Base-by-base conservation (phyloP, 2,888 invertebrate genomes). In the Drosophila bunnanda region DNA sequence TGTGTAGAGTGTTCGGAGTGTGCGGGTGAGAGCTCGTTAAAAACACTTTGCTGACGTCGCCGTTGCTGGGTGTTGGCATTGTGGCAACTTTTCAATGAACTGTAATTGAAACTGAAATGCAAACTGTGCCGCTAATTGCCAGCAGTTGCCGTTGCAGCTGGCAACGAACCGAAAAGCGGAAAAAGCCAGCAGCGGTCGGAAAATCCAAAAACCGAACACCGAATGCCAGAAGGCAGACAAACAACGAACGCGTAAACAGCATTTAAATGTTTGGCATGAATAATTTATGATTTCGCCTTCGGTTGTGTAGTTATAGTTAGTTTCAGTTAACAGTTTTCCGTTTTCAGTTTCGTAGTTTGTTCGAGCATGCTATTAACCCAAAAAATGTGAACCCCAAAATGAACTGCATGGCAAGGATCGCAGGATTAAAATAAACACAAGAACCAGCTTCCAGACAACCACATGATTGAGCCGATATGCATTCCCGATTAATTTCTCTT, bases 61-160 rank as follows among this genome's bases (percentile, higher is more conserved):
- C 52, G 67, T 44, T 57, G 70, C 66, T 61, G 76, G 76, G 78
- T 71, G 82, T 75, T 60, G 71, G 53, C 82, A 82, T 85, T 87
- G 85, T 85, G 76, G 77, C 77, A 88, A 88, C 75, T 79, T 85
- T 75, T 67, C 79, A 75, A 89, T 88, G 86, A 86, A 88, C 79
- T 86, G 86, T 88, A 89, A 85, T 85, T 88, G 85, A 85, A 89
- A 87, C 76, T 76, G 82, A 87, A 85, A 89, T 76, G 68, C 68
- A 79, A 75, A 79, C 86, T 82, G 73, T 59, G 76, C 59, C 86
- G 82, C 88, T 85, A 85, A 85, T 85, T 89, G 88, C 85, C 88
- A 84, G 59, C 73, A 69, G 69, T 71, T 66, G 82, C 66, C 53
- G 59, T 54, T 56, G 46, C 58, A 44, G 36, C 53, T 62, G 64